A percentile compares a stretch with the other conserved stretches of the same genome.
Evolutionary conservation across 2,888 invertebrate genomes (phyloP).

Genomic region (Euplagia quadripunctaria): DNA sequence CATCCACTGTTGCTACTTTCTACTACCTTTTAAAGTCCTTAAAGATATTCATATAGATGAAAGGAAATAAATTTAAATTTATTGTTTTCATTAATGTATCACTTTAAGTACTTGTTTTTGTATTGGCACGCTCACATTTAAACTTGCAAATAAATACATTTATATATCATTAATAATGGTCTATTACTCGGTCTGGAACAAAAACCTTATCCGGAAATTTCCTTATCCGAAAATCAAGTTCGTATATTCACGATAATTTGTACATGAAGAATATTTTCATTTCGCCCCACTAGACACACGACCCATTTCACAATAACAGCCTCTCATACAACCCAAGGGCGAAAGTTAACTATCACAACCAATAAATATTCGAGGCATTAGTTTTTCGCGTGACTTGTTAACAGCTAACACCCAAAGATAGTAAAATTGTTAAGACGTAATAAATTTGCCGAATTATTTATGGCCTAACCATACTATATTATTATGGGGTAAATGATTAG

Average conservation of each 20-base stretch:
- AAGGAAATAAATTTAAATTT: background rate
- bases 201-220: constrained; percentile 1
- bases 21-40: too few relatives aligned
- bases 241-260: constrained; percentile 20
- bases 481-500: background rate
- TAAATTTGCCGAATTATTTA: constrained; percentile 20
- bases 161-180: background rate
- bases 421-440: constrained; percentile 25
- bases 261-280: constrained; percentile 32
- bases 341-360: constrained; percentile 35
- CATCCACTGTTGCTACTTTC: too few relatives aligned
- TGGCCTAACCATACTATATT: background rate
- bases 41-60: too few relatives aligned
- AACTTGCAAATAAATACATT: background rate
- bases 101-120: background rate
- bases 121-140: background rate
- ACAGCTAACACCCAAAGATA: constrained; percentile 29
- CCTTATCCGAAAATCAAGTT: background rate
- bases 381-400: constrained; percentile 37
- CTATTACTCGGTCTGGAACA: constrained; percentile 1
- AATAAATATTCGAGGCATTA: constrained; percentile 40
- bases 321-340: constrained; percentile 35
- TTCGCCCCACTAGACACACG: constrained; percentile 34
- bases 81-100: background rate
- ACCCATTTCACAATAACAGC: constrained; percentile 39